A percentile compares a stretch with the other conserved stretches of the same genome.
These are phyloP conservation scores for Drosophila greeni DNA, from an alignment of 2,888 invertebrate species.

Conservation along the genomic window DNA sequence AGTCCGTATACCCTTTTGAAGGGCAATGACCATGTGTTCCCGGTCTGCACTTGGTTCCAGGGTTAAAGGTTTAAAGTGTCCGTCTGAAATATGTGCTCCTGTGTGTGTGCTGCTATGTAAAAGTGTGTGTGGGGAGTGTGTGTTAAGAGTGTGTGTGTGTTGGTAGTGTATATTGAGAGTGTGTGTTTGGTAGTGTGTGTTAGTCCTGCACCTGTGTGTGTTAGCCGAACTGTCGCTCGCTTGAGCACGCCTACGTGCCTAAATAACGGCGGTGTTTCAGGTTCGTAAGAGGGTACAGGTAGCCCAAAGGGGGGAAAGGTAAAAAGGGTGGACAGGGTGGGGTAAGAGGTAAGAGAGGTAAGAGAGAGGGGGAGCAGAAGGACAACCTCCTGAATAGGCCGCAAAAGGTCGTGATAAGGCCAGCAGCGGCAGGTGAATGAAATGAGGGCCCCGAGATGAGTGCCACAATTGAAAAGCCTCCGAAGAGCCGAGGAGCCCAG, in stretches of 20 bases:
- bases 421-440: constrained; percentile 33
- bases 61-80: constrained; percentile 47
- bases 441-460: constrained; percentile 31
- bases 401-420: constrained; percentile 45
- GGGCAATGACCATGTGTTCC: too few relatives aligned
- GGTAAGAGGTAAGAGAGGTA: too few relatives aligned
- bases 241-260: constrained; percentile 54
- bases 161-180: too few relatives aligned
- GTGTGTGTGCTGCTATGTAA: constrained; percentile 3
- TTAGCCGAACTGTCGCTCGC: constrained; percentile 31
- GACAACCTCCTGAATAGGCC: constrained; percentile 28
- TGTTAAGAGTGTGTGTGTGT: neutral
- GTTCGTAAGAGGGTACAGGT: neutral
- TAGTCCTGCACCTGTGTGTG: constrained; percentile 8
- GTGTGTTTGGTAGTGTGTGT: too few relatives aligned
- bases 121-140: constrained; percentile 3
- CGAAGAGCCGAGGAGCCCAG: neutral
- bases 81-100: constrained; percentile 21
- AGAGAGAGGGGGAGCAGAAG: neutral
- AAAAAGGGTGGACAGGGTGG: too few relatives aligned
- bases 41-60: constrained; percentile 18
- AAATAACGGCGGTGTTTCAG: constrained; percentile 30
- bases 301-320: too few relatives aligned
- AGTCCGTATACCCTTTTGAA: too few relatives aligned
- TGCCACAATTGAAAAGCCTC: constrained; percentile 41